Conservation (phyloP, 2,888 invertebrate species). For the Diaperis boleti region DNA sequence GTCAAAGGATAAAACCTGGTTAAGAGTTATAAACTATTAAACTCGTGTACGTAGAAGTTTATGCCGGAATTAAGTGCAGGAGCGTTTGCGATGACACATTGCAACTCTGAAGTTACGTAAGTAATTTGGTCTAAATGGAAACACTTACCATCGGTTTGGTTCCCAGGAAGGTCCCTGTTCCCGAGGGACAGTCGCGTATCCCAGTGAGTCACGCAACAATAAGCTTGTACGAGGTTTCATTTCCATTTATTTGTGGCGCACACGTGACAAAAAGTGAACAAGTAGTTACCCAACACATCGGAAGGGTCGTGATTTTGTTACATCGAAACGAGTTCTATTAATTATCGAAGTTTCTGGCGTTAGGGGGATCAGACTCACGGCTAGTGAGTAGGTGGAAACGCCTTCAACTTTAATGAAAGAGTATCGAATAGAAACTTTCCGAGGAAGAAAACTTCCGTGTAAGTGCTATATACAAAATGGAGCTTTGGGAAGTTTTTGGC, state of each 20-base stretch:
- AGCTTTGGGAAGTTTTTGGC: no score
- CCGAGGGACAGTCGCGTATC: slow-evolving; percentile 34
- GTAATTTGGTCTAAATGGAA: slow-evolving; percentile 39
- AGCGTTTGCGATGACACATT: slow-evolving; percentile 30
- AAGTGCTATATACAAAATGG: slow-evolving; percentile 36
- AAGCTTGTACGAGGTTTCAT: slow-evolving; percentile 16
- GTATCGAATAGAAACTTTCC: slow-evolving; percentile 26
- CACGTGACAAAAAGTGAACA: slow-evolving; percentile 22
- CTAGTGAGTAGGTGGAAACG: slow-evolving; percentile 3
- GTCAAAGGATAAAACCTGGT: no score
- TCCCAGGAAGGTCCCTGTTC: slow-evolving; percentile 36
- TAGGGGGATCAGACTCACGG: background rate
- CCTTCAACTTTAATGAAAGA: slow-evolving; percentile 32
- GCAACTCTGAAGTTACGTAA: slow-evolving; percentile 26
- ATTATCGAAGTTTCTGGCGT: slow-evolving; percentile 27
- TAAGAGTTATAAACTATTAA: no score
- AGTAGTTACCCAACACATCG: background rate
- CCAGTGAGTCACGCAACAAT: slow-evolving; percentile 40
- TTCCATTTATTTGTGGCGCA: slow-evolving; percentile 19
- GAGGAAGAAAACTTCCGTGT: slow-evolving; percentile 22
- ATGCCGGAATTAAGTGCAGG: no score
- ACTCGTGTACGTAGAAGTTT: no score
- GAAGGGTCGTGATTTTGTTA: slow-evolving; percentile 8
- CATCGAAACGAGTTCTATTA: slow-evolving; percentile 14
- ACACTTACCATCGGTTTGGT: slow-evolving; percentile 27